A percentile compares a stretch with the other conserved stretches of the same genome.
Evolutionary conservation across 2,797 vertebrate genomes (phyloP).

Genomic region (Amphiprion clarkii): DNA sequence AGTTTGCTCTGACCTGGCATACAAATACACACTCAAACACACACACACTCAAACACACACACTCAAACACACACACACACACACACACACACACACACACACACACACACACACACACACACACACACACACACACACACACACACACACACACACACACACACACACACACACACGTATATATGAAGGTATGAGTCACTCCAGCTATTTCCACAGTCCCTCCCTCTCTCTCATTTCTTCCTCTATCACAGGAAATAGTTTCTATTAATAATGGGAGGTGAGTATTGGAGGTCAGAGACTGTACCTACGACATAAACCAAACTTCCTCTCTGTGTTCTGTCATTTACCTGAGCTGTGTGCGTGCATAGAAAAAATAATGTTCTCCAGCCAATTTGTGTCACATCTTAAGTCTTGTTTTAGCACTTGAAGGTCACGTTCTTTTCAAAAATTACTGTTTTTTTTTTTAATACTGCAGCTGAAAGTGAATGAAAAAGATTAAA

Average conservation of each 20-base stretch:
- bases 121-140: not conserved
- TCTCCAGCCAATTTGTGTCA: not conserved
- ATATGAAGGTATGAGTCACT: conserved; percentile 59
- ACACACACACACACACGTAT: conserved; percentile 12
- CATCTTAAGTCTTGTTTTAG: not conserved
- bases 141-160: not conserved
- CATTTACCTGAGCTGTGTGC: not conserved
- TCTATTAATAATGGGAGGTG: conserved; percentile 68
- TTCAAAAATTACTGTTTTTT: too few species aligned
- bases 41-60: conserved; percentile 11
- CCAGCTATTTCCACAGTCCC: conserved; percentile 39
- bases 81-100: conserved; percentile 9
- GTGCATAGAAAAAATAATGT: not conserved
- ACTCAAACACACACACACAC: conserved; percentile 14
- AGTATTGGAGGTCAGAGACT: conserved; percentile 43
- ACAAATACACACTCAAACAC: conserved; percentile 35
- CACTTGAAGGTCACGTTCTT: not conserved
- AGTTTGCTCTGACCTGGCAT: conserved; percentile 39
- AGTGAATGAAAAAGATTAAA: too few species aligned
- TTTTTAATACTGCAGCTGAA: too few species aligned
- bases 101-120: conserved; percentile 7
- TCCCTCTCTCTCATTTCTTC: not conserved
- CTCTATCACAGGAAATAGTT: conserved; percentile 72
- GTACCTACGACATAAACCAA: conserved; percentile 1
- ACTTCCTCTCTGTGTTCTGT: conserved; percentile 24